A percentile compares a stretch with the other conserved stretches of the same genome.
Conservation (phyloP, 2,888 invertebrate species). For the Idaea biselata region DNA sequence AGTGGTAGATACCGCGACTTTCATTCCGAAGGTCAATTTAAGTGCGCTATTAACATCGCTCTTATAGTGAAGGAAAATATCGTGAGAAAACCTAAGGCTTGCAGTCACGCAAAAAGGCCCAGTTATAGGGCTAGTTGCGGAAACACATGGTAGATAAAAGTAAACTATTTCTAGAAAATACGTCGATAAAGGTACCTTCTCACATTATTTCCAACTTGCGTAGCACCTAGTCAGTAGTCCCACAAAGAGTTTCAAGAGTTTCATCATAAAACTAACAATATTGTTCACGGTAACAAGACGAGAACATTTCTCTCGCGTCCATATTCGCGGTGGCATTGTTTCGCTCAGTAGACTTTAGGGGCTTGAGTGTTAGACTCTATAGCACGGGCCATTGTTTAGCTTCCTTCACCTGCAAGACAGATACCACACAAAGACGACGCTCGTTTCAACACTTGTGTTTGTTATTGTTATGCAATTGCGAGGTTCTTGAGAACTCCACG, state of each 20-base stretch:
- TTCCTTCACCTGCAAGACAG: constrained; percentile 75
- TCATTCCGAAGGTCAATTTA: too few relatives aligned
- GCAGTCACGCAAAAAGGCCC: too few relatives aligned
- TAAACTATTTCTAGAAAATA: too few relatives aligned
- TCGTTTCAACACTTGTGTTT: constrained; percentile 72
- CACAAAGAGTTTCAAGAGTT: constrained; percentile 66
- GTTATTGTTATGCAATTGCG: constrained; percentile 77
- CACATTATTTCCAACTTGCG: too few relatives aligned
- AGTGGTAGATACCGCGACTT: too few relatives aligned
- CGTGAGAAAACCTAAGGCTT: too few relatives aligned
- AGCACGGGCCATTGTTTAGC: constrained; percentile 68
- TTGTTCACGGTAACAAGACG: constrained; percentile 75
- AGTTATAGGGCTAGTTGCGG: too few relatives aligned
- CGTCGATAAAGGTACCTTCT: too few relatives aligned
- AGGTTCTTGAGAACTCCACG: constrained; percentile 65
- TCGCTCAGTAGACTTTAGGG: constrained; percentile 71
- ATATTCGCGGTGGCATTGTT: constrained; percentile 72
- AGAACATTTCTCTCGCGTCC: constrained; percentile 70
- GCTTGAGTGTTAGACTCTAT: constrained; percentile 65
- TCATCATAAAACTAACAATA: constrained; percentile 78
- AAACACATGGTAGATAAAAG: too few relatives aligned
- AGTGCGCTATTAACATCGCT: too few relatives aligned
- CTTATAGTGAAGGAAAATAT: too few relatives aligned
- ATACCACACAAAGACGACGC: constrained; percentile 70
- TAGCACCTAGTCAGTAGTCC: constrained; percentile 36